phyloP scores from a whole-genome alignment of 2,113 vertebrate species.

The Pelodiscus sinensis region DNA sequence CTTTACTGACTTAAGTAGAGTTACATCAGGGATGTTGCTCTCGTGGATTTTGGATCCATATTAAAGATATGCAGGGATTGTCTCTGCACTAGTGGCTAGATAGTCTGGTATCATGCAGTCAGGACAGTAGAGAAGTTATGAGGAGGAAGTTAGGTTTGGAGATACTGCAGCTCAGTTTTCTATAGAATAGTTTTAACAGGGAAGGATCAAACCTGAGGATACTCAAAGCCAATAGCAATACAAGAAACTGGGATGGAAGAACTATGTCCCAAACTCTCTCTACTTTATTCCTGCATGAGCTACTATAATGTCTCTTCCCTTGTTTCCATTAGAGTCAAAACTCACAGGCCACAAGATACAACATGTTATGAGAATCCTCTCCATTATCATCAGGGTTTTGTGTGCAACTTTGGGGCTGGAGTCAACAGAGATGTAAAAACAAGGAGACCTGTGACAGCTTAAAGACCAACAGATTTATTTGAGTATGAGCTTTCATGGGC shows the following conservation, averaged over 20 bases:
- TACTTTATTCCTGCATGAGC: background rate
- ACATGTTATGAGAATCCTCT: background rate
- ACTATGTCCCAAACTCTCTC: accelerated
- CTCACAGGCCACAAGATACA: background rate
- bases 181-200: background rate
- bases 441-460: too few relatives aligned
- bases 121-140: background rate
- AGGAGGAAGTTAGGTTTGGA: background rate
- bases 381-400: background rate
- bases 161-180: accelerated
- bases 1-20: background rate
- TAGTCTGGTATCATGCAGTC: background rate
- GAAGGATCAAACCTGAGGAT: background rate
- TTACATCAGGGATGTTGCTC: background rate
- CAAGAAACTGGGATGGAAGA: accelerated
- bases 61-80: background rate
- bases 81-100: background rate
- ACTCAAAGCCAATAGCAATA: background rate
- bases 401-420: background rate
- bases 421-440: too few relatives aligned
- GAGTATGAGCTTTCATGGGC: too few relatives aligned
- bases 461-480: too few relatives aligned
- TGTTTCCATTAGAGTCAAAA: background rate
- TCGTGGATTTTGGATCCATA: background rate
- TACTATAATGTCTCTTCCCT: background rate